Evolutionary conservation across 2,888 invertebrate genomes (phyloP), one percentile per base, ranked within the genome.

Genomic region (Meteorus cinctellus): DNA sequence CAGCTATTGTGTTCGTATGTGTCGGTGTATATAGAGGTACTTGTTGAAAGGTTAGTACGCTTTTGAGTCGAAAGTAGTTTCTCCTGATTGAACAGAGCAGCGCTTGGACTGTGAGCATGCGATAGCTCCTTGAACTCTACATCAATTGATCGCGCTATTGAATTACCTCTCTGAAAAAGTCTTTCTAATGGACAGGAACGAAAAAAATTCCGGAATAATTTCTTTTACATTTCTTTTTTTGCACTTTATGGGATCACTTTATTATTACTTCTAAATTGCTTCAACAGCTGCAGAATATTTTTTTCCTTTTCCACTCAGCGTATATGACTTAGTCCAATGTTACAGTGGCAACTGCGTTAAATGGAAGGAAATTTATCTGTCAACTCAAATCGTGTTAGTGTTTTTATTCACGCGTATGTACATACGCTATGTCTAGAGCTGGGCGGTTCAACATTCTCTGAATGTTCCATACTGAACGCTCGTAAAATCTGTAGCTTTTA

Each of bases 401-500:
- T 31, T 65, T 65, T 41, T 65, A 41, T 65, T 19, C 36, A 31
- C 71, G 24, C 19, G 59, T 60, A 27, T 62, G 10, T 55, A 29
- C 19, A 10, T 19, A 19, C 19, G 55, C 41, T 41, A 8, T 55
- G 19, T 55, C 4, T 8, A 19, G 19, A 55, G 55, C 4, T 19
- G 55, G 55, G 29, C 55, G 60, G 67, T 67, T 59, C 73, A 73
- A 55, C 65, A 65, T 59, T 59, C 66, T 73, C 67, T 41, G 68
- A 74, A 69, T 76, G 41, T 66, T 60, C 66, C 66, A 76, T 78
- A 77, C 78, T 76, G 74, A 68, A 74, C 72, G 76, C 77, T 84
- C 84, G 83, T 86, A 85, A 86, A 86, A 85, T 86, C 84, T 82
- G 81, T 79, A 82, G 82, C 80, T 84, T 86, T 86, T 84, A 85